Base-by-base conservation (phyloP, 2,888 invertebrate species). In the Yponomeuta sedellus region DNA sequence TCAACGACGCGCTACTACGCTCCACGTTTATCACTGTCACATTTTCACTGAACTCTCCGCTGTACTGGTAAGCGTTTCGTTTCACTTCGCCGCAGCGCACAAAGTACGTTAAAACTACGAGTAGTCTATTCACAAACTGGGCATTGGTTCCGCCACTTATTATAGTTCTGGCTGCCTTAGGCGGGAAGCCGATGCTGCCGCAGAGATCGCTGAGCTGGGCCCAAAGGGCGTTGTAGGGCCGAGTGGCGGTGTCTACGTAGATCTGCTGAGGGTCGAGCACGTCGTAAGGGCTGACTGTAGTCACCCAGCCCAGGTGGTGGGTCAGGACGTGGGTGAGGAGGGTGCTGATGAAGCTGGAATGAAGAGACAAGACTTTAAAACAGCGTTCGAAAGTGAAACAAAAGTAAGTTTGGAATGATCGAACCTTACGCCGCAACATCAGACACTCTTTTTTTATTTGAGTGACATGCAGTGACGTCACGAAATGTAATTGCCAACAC, bases 281-380 rank as follows among this genome's bases (percentile, higher is more conserved):
- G 67, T 88, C 91, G 74, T 90, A 91, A 0, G 92, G 91, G 70
- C 91, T 91, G 19, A 97, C 95, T 0, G 97, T 96, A 40, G 95
- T 93, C 67, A 97, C 97, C 98, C 98, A 98, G 20, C 97, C 97
- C 57, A 98, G 92, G 80, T 98, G 98, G 83, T 97, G 94, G 0
- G 97, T 97, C 66, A 98, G 88, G 63, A 97, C 95, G 69, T 97
- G 96, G 8, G 97, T 98, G 65, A 98, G 83, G 69, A 98, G 92
- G 22, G 97, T 97, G 82, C 97, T 97, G 77, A 98, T 93, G 85
- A 98, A 98, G 88, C 98, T 98, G 92, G 69, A 94, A 93, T 73
- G 74, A 75, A 71, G 74, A 70, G 71, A 67, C 1, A 34, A 34
- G 34, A 34, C 34, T 34, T 25, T 25, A 2, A 8, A 10, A 5